Evolutionary conservation across 2,797 vertebrate species (phyloP).

Genomic region (Cryptoblepharus egeriae): DNA sequence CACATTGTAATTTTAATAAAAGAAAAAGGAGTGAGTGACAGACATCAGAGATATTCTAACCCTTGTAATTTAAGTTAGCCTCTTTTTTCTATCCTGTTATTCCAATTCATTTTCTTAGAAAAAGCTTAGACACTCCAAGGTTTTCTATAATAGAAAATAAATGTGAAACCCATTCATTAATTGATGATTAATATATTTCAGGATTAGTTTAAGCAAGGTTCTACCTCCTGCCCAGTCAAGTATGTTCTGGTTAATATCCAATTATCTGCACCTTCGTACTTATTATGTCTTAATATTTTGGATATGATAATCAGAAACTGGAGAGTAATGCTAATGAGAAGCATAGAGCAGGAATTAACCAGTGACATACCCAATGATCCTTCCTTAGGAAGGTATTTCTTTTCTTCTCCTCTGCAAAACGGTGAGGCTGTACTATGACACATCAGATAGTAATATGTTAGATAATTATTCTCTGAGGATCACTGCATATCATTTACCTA

Average conservation of each 20-base stretch:
- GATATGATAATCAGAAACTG: slow-evolving; percentile 83
- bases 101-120: slow-evolving; percentile 82
- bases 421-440: slow-evolving; percentile 27
- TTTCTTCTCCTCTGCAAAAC: slow-evolving; percentile 45
- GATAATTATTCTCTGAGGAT: slow-evolving; percentile 11
- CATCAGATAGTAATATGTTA: not conserved
- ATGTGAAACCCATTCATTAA: slow-evolving; percentile 88
- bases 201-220: slow-evolving; percentile 93
- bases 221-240: slow-evolving; percentile 95
- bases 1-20: slow-evolving; percentile 12
- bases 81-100: slow-evolving; percentile 76
- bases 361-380: slow-evolving; percentile 78
- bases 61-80: slow-evolving; percentile 58
- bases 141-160: slow-evolving; percentile 82
- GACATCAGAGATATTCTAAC: not conserved
- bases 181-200: slow-evolving; percentile 97
- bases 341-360: slow-evolving; percentile 78
- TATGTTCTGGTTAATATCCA: slow-evolving; percentile 87
- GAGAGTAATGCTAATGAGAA: slow-evolving; percentile 83
- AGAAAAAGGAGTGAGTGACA: slow-evolving; percentile 28
- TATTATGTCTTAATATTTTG: slow-evolving; percentile 90
- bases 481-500: not conserved
- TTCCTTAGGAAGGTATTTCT: slow-evolving; percentile 66
- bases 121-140: slow-evolving; percentile 79
- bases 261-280: slow-evolving; percentile 94